A percentile compares a stretch with the other conserved stretches of the same genome.
Conservation (phyloP, 2,797 vertebrate species). For the Phoxinus dragarum region DNA sequence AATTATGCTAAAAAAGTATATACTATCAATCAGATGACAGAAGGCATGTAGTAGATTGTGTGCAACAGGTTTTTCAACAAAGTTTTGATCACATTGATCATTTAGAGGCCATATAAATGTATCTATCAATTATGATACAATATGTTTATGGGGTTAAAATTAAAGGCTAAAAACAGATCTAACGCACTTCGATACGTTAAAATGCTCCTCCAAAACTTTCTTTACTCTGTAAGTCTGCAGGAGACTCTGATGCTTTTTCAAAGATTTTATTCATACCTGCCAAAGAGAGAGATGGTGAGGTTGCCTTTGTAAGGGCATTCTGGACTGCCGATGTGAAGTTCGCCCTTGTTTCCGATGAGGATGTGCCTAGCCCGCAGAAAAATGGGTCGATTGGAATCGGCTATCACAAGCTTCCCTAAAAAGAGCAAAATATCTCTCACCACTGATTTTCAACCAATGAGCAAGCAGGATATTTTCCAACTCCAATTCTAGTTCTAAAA, state of each 20-base stretch:
- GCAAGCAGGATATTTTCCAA: not conserved
- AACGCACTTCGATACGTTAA: not conserved
- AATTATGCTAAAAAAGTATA: not conserved
- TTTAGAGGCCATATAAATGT: not conserved
- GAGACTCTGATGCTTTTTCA: not conserved
- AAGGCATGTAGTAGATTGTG: not conserved
- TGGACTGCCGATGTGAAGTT: constrained; percentile 88
- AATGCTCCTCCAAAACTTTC: not conserved
- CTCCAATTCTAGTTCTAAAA: constrained; percentile 1
- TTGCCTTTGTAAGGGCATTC: constrained; percentile 89
- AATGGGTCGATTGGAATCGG: constrained; percentile 82
- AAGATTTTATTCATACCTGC: constrained; percentile 79
- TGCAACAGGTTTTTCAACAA: not conserved
- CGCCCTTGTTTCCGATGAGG: constrained; percentile 87
- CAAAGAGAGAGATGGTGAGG: constrained; percentile 87
- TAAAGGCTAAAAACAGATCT: not conserved
- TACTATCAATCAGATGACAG: not conserved
- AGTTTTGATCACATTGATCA: not conserved
- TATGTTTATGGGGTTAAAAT: not conserved
- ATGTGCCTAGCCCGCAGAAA: constrained; percentile 88
- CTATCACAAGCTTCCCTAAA: constrained; percentile 91
- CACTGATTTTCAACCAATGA: not conserved
- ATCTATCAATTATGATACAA: not conserved
- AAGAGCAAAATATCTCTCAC: not conserved
- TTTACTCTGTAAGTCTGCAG: not conserved